Base-by-base conservation (phyloP, 2,797 vertebrate species). In the Anniella stebbinsi region DNA sequence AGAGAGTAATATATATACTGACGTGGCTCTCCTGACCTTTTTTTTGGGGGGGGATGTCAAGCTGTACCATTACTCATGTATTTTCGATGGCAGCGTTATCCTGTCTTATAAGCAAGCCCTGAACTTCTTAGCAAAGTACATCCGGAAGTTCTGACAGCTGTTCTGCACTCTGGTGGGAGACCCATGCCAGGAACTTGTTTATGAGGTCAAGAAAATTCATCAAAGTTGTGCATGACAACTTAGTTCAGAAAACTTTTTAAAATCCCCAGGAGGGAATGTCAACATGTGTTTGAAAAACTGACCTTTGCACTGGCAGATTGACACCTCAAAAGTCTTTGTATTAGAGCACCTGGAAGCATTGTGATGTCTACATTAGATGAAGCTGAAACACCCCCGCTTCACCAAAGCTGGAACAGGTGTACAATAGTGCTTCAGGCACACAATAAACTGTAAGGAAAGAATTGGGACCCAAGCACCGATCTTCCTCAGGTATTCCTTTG, bases 291-390 rank as follows among this genome's bases (percentile, higher is more conserved):
- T 87, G 69, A 87, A 87, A 82, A 54, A 8, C 63, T 77, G 60
- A 36, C 72, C 33, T 77, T 89, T 33, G 41, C n/a, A 41, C 1
- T 33, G n/a, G 2, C 9, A 18, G 45, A 70, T 45, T 54, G 21
- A 18, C 54, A 76, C 23, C 36, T 51, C 13, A n/a, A 82, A 51
- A 83, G 45, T 3, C 41, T 28, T 75, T 38, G 23, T 41, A 41
- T 51, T 33, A 87, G 45, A 45, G 45, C 76, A 38, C 60, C 77
- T 90, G 63, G 72, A 77, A 83, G 36, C 48, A 17, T 21, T 75
- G 60, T 67, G 84, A 60, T 60, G 78, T 36, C 57, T 86, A 63
- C 51, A 81, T 81, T 73, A 82, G 70, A 63, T 48, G 57, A 72
- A 45, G 15, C 63, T 77, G 10, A 72, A n/a, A 1, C 36, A 38